These are phyloP conservation scores for Drosophila bipectinata DNA, from an alignment of 1,140 invertebrate species.

Conservation along the genomic window DNA sequence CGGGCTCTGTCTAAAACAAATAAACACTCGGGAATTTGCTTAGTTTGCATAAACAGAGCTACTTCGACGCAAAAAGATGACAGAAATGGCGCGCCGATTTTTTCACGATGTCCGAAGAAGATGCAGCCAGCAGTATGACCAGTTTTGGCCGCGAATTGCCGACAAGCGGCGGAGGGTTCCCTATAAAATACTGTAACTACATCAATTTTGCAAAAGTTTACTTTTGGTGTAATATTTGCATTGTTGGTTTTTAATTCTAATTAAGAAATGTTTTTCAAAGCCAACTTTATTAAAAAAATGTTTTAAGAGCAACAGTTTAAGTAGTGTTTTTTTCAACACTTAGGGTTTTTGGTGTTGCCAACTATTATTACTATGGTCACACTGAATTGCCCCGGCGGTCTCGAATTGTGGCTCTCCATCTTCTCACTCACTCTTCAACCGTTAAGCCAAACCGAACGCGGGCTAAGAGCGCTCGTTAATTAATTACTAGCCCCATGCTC, in stretches of 20 bases:
- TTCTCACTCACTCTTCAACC: not conserved
- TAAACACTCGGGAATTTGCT: slow-evolving; percentile 22
- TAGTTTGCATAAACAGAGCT: slow-evolving; percentile 20
- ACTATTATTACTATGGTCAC: no score
- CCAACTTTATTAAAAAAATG: no score
- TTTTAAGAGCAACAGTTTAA: no score
- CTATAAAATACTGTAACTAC: not conserved
- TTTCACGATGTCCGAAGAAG: slow-evolving; percentile 32
- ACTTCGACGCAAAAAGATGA: slow-evolving; percentile 30
- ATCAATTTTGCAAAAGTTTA: not conserved
- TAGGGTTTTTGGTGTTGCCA: no score
- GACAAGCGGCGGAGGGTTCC: not conserved
- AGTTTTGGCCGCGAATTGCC: not conserved
- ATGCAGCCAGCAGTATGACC: slow-evolving; percentile 15
- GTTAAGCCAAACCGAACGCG: slow-evolving; percentile 12
- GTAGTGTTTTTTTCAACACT: no score
- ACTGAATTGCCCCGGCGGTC: no score
- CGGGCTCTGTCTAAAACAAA: slow-evolving; percentile 6
- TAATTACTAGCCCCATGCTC: slow-evolving; percentile 27
- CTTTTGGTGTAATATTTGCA: no score
- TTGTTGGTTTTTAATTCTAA: no score
- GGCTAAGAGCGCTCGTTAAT: slow-evolving; percentile 8
- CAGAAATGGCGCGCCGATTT: slow-evolving; percentile 49
- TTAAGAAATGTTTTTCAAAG: no score
- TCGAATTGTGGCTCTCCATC: no score